phyloP scores from a whole-genome alignment of 2,888 invertebrate genomes.

The Petrolisthes cinctipes region DNA sequence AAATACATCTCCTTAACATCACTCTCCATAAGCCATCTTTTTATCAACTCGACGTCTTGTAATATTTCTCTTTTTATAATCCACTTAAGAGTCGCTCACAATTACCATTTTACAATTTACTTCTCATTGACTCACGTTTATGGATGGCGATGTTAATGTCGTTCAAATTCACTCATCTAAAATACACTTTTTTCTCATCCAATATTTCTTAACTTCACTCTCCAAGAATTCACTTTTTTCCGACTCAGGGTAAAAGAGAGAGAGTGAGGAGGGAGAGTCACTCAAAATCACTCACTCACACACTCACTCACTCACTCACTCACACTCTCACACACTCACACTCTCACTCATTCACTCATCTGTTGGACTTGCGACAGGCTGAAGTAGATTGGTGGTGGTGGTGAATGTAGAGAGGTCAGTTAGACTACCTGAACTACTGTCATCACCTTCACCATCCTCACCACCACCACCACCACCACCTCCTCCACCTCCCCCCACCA shows the following conservation, averaged over 20 bases:
- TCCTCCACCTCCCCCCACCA: not conserved
- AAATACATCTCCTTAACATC: too few species aligned
- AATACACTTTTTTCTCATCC: not conserved
- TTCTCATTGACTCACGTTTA: too few species aligned
- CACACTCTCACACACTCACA: conserved; percentile 17
- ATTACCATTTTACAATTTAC: too few species aligned
- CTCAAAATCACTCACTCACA: not conserved
- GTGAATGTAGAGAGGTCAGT: conserved; percentile 62
- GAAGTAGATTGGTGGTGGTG: conserved; percentile 53
- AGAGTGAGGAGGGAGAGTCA: not conserved
- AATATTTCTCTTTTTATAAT: too few species aligned
- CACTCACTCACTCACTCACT: not conserved
- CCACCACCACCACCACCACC: not conserved
- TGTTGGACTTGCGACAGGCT: conserved; percentile 39
- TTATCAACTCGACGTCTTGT: too few species aligned
- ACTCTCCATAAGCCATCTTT: too few species aligned
- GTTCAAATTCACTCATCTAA: not conserved
- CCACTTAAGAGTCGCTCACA: too few species aligned
- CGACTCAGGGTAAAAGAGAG: too few species aligned
- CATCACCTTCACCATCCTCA: conserved; percentile 49
- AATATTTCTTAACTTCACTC: too few species aligned
- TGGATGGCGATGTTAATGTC: not conserved
- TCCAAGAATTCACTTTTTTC: not conserved
- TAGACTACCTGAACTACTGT: conserved; percentile 60
- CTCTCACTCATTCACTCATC: not conserved